Conservation (phyloP, 2,888 invertebrate species). For the Lepidochrysops patricia region DNA sequence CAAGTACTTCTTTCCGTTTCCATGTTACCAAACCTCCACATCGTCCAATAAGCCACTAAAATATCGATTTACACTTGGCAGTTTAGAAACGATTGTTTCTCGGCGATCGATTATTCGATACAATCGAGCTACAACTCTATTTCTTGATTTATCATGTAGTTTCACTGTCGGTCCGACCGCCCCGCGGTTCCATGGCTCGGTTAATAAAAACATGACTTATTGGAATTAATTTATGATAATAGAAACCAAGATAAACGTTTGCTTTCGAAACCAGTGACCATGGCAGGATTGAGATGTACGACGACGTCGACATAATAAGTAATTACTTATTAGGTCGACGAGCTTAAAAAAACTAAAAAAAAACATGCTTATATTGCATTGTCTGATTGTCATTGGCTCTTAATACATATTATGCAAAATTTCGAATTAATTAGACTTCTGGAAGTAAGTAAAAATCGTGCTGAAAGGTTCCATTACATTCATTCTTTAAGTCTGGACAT, state of each 20-base stretch:
- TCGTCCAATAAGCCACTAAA: background rate
- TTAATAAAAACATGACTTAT: conserved; percentile 19
- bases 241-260: conserved; percentile 24
- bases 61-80: conserved; percentile 10
- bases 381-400: no score
- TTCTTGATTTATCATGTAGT: conserved; percentile 29
- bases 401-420: no score
- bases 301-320: conserved; percentile 5
- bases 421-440: no score
- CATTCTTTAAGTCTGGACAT: no score
- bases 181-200: conserved; percentile 15
- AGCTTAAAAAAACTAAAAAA: no score
- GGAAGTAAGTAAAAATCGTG: no score
- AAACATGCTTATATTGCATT: no score
- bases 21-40: background rate
- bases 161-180: conserved; percentile 29
- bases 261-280: conserved; percentile 27
- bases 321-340: no score
- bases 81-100: conserved; percentile 31
- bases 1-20: background rate
- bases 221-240: conserved; percentile 25
- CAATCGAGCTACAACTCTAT: conserved; percentile 30
- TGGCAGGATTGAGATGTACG: conserved; percentile 13
- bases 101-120: conserved; percentile 29
- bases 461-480: no score